phyloP scores from a whole-genome alignment of 2,797 vertebrate species.

The Manis javanica region DNA sequence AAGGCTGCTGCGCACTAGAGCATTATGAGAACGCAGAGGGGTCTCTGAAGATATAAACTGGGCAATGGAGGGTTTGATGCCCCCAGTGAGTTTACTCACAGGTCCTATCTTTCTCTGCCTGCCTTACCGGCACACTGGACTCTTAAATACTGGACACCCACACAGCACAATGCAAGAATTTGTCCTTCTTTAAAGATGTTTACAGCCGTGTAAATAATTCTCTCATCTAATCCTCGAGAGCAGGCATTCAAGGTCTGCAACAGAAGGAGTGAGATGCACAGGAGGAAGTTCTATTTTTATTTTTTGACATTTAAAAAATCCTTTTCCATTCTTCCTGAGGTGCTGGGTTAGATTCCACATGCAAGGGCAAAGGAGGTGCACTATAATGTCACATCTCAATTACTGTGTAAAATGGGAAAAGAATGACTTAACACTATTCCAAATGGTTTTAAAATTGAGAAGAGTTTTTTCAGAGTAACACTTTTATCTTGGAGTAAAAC shows the following conservation, averaged over 20 bases:
- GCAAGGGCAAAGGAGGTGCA: not conserved
- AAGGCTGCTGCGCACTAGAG: accelerated
- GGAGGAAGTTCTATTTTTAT: not conserved
- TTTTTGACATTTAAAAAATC: conserved; percentile 13
- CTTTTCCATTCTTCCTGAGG: not conserved
- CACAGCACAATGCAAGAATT: accelerated
- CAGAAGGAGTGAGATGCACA: not conserved
- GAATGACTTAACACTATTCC: not conserved
- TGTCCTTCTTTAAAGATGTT: not conserved
- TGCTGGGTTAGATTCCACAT: not conserved
- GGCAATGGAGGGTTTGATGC: no score
- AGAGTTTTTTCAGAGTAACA: not conserved
- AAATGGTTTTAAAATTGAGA: not conserved
- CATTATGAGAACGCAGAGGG: not conserved
- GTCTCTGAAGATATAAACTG: not conserved
- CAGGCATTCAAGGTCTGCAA: not conserved
- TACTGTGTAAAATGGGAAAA: not conserved
- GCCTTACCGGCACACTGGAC: not conserved
- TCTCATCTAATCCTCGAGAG: not conserved
- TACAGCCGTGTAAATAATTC: not conserved
- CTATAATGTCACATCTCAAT: not conserved
- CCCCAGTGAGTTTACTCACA: accelerated
- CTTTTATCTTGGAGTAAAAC: not conserved
- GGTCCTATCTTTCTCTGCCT: not conserved
- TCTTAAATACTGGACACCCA: accelerated